A percentile compares a stretch with the other conserved stretches of the same genome.
Conservation (phyloP, 2,888 invertebrate genomes). For the Volucella inflata region DNA sequence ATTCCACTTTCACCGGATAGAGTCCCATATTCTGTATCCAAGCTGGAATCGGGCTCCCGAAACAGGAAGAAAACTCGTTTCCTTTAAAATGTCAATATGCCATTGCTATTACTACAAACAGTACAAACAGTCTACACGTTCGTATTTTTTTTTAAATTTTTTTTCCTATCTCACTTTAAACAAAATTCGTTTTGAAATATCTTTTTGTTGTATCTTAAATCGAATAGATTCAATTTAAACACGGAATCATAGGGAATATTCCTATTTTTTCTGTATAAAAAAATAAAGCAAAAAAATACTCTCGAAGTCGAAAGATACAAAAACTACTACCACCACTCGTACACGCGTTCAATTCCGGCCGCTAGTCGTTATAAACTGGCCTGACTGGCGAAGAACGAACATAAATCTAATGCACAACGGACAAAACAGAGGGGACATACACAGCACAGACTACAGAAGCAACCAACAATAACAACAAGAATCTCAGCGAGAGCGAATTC, state of each 20-base stretch:
- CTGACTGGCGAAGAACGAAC: constrained; percentile 54
- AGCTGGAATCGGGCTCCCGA: constrained; percentile 35
- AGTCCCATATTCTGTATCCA: constrained; percentile 52
- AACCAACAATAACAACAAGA: constrained; percentile 33
- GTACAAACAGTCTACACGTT: not conserved
- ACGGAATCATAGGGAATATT: no score
- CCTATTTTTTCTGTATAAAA: no score
- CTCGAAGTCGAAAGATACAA: constrained; percentile 32
- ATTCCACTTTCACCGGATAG: constrained; percentile 69
- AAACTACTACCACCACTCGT: constrained; percentile 42
- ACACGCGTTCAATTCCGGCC: constrained; percentile 71
- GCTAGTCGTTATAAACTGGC: constrained; percentile 73
- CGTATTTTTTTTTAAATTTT: not conserved
- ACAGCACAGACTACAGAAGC: constrained; percentile 2
- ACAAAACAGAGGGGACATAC: constrained; percentile 15
- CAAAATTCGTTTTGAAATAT: not conserved
- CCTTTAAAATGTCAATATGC: constrained; percentile 35
- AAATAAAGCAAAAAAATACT: not conserved
- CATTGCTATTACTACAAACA: not conserved
- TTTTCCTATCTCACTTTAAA: not conserved
- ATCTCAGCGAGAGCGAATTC: constrained; percentile 72
- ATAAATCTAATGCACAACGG: constrained; percentile 73
- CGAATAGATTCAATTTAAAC: no score
- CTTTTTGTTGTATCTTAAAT: not conserved
- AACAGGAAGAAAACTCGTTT: constrained; percentile 61